Base-by-base conservation (phyloP, 2,888 invertebrate species). In the Lycophotia porphyrea region DNA sequence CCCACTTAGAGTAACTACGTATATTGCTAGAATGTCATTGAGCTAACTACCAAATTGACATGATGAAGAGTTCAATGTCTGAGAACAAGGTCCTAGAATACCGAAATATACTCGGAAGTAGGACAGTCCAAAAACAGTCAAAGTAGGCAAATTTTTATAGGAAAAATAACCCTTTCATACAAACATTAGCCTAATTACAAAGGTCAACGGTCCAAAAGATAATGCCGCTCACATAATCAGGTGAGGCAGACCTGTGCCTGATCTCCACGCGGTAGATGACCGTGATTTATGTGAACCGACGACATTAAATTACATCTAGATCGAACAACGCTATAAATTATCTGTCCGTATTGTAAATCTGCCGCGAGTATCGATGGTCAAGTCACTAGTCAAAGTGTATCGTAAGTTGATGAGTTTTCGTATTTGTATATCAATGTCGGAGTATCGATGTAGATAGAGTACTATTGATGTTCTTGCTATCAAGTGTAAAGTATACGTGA, bases 291-390 rank as follows among this genome's bases (percentile, higher is more conserved):
- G 93, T 89, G 87, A 89, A 91, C 92, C 93, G 93, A 94, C 95
- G 95, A 94, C 95, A 95, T 95, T 96, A 96, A 96, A 96, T 96
- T 95, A 96, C 95, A 95, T 95, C 95, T 95, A 95, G 94, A 95
- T 94, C 93, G 94, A 95, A 96, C 96, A 96, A 92, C 92, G 93
- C 95, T 89, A 96, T 96, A 96, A 96, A 96, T 96, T 94, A 94
- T 91, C 82, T 87, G 92, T 92, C 91, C 91, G 93, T 94, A 95
- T 94, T 95, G 95, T 96, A 96, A 96, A 96, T 95, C 95, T 95
- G 95, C 93, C 93, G 91, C 88, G 92, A 93, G 93, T 95, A 95
- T 94, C 93, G 93, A 91, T 93, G 94, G 93, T 94, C 95, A 94
- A 94, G 95, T 95, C 95, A 94, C 81, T 85, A 76, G 85, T 75